Evolutionary conservation across 2,888 invertebrate genomes (phyloP).

Genomic region (Petrolisthes cinctipes): DNA sequence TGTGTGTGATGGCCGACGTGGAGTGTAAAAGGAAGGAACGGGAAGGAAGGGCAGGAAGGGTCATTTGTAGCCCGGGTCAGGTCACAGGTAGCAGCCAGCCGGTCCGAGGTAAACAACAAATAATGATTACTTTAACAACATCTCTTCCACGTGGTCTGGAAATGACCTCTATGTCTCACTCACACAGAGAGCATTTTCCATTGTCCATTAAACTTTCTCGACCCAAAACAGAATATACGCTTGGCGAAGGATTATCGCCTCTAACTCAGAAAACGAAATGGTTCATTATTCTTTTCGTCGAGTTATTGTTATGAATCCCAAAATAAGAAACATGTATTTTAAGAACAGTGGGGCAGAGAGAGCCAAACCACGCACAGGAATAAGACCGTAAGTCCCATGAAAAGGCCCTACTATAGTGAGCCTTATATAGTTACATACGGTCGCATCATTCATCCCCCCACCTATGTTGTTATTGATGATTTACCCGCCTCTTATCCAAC

Average conservation of each 20-base stretch:
- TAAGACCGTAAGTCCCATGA: background rate
- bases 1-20: background rate
- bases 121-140: constrained; percentile 19
- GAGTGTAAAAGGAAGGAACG: background rate
- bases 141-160: background rate
- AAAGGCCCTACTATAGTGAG: background rate
- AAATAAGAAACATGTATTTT: constrained; percentile 54
- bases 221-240: background rate
- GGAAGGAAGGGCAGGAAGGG: background rate
- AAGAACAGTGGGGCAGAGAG: background rate
- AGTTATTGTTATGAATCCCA: constrained; percentile 37
- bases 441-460: background rate
- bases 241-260: background rate
- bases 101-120: constrained; percentile 36
- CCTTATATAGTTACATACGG: background rate
- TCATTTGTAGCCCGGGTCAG: constrained; percentile 34
- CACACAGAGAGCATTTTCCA: background rate
- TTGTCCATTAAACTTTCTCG: background rate
- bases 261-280: background rate
- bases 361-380: background rate
- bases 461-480: constrained; percentile 35
- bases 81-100: constrained; percentile 26
- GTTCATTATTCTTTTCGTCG: background rate
- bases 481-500: constrained; percentile 44
- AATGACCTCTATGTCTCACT: background rate